Evolutionary conservation across 2,113 vertebrate species (phyloP), one percentile per base, ranked within the genome.

Genomic region (Dunckerocampus dactyliophorus): DNA sequence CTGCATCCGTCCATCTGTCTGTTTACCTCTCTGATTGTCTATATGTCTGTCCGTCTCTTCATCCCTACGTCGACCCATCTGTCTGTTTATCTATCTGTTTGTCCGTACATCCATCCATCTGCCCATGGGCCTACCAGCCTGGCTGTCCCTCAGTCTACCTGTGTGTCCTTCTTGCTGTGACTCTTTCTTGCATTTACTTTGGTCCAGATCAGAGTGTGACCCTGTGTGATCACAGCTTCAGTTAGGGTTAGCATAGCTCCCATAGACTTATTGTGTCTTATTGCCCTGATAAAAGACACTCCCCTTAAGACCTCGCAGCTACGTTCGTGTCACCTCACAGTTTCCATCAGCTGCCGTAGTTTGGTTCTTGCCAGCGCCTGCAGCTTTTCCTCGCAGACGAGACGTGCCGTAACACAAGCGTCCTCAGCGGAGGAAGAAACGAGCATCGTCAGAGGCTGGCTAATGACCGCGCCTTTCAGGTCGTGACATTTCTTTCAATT

Each of bases 351-450:
- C 53, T 19, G n/a, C 37, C 19, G 12, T 11, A 1, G 10, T 17
- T 2, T 8, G n/a, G 39, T 42, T 39, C 11, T 43, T 43, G 11
- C 39, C 39, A 43, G 31, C 31, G 4, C 3, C 31, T 34, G 45
- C 6, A 19, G 19, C 50, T 45, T 58, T 48, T 39, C 31, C 52
- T n/a, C 10, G 37, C 19, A 17, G 22, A 22, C 28, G 16, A 55
- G 54, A 31, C 71, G 37, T 55, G 58, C 45, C 28, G 0, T 14
- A 48, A 11, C 22, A 54, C 58, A 74, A 63, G 55, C 47, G n/a
- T 70, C 43, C 28, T 47, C 22, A 19, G 14, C 3, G 39, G 42
- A 28, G 47, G 43, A 57, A 28, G 69, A 66, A 69, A 64, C 52
- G 37, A 31, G 49, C 16, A 16, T 31, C 15, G 56, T 43, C 14